These are phyloP conservation scores for Spinus olivaceus DNA, from an alignment of 2,797 vertebrate genomes.

Conservation along the genomic window DNA sequence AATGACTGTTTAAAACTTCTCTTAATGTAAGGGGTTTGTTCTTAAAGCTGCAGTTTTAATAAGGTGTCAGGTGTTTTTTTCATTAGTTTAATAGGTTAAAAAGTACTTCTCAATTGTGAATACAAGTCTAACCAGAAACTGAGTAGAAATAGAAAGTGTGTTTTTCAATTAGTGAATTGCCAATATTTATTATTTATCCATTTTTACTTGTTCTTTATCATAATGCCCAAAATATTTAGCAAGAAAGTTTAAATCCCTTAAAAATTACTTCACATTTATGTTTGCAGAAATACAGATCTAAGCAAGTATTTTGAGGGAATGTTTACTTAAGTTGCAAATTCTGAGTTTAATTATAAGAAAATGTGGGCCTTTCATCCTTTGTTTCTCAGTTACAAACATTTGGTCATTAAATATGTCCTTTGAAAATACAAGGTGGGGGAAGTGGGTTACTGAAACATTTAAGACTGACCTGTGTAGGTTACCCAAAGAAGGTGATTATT, in stretches of 20 bases:
- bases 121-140: background rate
- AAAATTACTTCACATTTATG: background rate
- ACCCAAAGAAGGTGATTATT: background rate
- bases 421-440: background rate
- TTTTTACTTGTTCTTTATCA: conserved; percentile 49
- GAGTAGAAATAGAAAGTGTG: background rate
- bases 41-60: background rate
- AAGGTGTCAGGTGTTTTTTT: background rate
- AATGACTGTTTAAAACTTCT: background rate
- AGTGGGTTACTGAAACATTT: background rate
- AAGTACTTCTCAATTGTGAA: background rate
- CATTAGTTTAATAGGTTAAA: background rate
- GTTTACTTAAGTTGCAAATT: background rate
- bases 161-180: conserved; percentile 21
- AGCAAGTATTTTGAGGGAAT: background rate
- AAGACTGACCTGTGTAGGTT: background rate
- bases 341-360: background rate
- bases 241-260: conserved; percentile 12
- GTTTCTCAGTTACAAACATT: background rate
- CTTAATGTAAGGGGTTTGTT: background rate
- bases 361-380: background rate
- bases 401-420: background rate
- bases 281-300: background rate
- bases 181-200: background rate
- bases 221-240: conserved; percentile 26